Evolutionary conservation across 2,888 invertebrate species (phyloP).

Genomic region (Eilema depressum): DNA sequence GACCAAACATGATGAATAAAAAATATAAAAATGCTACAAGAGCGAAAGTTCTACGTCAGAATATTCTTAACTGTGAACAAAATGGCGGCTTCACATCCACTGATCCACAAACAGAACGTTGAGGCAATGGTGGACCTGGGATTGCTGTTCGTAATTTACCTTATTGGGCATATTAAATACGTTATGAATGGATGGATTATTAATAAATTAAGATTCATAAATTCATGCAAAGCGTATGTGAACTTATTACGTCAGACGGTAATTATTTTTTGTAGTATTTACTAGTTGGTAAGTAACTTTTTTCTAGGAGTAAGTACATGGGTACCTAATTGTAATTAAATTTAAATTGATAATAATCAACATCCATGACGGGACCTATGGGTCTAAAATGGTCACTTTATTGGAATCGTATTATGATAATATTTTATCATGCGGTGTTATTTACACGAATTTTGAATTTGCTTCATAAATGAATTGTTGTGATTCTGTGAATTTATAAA

Average conservation of each 20-base stretch:
- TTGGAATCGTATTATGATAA: no score
- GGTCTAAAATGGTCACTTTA: no score
- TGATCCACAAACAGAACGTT: slow-evolving; percentile 1
- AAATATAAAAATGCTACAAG: slow-evolving; percentile 14
- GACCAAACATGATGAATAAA: slow-evolving; percentile 1
- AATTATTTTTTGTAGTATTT: background rate
- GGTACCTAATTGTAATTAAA: no score
- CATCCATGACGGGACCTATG: background rate
- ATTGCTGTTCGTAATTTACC: background rate
- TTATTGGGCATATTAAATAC: background rate
- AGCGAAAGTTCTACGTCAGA: slow-evolving; percentile 31
- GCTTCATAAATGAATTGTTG: no score
- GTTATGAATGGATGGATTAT: background rate
- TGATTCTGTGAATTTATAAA: no score
- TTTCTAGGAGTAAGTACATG: no score
- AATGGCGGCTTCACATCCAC: slow-evolving; percentile 23
- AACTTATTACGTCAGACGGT: background rate
- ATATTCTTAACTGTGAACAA: slow-evolving; percentile 28
- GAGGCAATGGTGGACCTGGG: background rate
- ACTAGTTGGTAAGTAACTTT: background rate
- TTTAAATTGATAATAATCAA: background rate
- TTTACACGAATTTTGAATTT: no score
- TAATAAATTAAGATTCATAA: background rate
- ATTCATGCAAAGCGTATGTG: background rate
- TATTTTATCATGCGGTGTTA: no score